phyloP scores from a whole-genome alignment of 2,797 vertebrate species.

The Trachurus trachurus region DNA sequence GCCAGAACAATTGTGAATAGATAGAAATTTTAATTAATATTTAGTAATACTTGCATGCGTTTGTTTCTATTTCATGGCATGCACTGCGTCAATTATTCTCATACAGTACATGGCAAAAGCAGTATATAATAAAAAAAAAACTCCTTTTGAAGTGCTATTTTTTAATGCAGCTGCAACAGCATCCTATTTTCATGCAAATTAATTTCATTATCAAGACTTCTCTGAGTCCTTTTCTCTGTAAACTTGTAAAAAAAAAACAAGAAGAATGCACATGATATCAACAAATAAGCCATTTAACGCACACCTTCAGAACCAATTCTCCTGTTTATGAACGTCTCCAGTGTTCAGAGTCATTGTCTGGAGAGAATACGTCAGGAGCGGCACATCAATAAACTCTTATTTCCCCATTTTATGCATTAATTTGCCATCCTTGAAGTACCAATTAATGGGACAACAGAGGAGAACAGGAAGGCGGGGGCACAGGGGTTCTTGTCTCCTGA shows the following conservation, averaged over 20 bases:
- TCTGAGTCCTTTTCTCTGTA: constrained; percentile 31
- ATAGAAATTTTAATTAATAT: constrained; percentile 53
- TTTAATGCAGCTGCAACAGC: constrained; percentile 25
- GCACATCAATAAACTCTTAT: constrained; percentile 41
- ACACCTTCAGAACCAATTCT: constrained; percentile 41
- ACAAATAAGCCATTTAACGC: constrained; percentile 60
- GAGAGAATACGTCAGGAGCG: constrained; percentile 19
- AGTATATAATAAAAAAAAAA: constrained; percentile 28
- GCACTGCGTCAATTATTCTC: constrained; percentile 41
- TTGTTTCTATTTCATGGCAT: constrained; percentile 49
- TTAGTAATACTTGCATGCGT: constrained; percentile 43
- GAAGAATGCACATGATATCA: constrained; percentile 41
- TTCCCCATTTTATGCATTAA: constrained; percentile 36
- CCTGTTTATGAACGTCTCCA: constrained; percentile 33
- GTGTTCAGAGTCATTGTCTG: constrained; percentile 39
- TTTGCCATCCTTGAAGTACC: constrained; percentile 34
- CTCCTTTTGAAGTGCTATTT: constrained; percentile 62
- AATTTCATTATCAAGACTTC: constrained; percentile 50
- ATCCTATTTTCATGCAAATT: constrained; percentile 61
- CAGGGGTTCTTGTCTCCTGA: constrained; percentile 16
- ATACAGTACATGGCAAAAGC: constrained; percentile 23
- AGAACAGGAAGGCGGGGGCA: neutral
- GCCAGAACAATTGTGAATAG: constrained; percentile 25
- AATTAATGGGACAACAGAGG: constrained; percentile 43
- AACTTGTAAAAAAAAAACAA: constrained; percentile 33